phyloP scores from a whole-genome alignment of 2,888 invertebrate species.

The Nemotelus nigrinus region DNA sequence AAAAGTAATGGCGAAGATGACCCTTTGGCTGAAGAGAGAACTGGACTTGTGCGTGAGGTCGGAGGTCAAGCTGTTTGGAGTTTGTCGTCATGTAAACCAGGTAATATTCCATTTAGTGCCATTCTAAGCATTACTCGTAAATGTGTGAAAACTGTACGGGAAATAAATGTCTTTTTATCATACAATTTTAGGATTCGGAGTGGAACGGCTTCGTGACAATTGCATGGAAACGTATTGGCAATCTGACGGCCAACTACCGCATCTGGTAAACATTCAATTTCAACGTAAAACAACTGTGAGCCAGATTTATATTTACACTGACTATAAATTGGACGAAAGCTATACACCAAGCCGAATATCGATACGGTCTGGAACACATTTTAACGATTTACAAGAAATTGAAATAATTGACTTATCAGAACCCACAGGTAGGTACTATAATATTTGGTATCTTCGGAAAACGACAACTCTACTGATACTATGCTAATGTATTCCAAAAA shows the following conservation, averaged over 20 bases:
- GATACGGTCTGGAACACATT: constrained; percentile 92
- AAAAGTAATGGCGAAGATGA: constrained; percentile 59
- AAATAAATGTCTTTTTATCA: not conserved
- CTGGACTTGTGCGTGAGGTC: constrained; percentile 78
- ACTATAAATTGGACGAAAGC: constrained; percentile 98
- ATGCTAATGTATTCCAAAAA: no score
- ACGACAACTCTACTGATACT: no score
- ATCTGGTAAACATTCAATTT: constrained; percentile 96
- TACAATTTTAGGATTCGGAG: constrained; percentile 85
- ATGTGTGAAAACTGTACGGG: no score
- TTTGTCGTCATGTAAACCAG: constrained; percentile 97
- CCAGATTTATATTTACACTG: constrained; percentile 96
- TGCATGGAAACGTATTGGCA: constrained; percentile 99
- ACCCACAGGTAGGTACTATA: constrained; percentile 75
- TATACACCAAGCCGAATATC: constrained; percentile 97
- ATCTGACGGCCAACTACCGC: constrained; percentile 98
- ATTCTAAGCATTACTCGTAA: not conserved
- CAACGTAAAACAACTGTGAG: constrained; percentile 93
- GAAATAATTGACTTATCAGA: constrained; percentile 94
- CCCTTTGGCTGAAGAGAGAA: constrained; percentile 61
- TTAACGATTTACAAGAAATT: constrained; percentile 95
- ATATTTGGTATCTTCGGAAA: no score
- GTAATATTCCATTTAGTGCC: constrained; percentile 64
- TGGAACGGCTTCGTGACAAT: constrained; percentile 94
- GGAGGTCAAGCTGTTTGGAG: constrained; percentile 97